Evolutionary conservation across 2,888 invertebrate genomes (phyloP), one percentile per base, ranked within the genome.

Genomic region (Synergus laeviventris): DNA sequence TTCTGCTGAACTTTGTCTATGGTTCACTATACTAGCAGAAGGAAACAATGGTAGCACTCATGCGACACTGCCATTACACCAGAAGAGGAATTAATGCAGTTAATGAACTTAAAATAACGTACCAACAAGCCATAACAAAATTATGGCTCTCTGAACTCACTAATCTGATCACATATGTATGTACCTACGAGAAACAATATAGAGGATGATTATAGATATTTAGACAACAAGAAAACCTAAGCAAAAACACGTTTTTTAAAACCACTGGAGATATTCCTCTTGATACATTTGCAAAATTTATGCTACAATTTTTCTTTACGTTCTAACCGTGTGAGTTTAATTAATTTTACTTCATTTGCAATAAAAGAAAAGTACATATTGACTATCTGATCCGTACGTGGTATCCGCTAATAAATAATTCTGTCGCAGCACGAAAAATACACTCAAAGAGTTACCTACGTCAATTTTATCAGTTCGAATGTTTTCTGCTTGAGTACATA

Each of bases 1-100:
- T 81, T 82, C 80, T 81, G 84, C 83, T 87, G 84, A 87, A 88
- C 86, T 85, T 85, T 84, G 77, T 62, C 76, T 74, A 49, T 49
- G 45, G 45, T 49, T 16, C 49, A 42, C 38, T 60, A 24, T 42
- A 45, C 45, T 79, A 64, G 74, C 80, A 80, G 80, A 75, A 81
- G 84, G 80, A 85, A 83, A 84, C 82, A 82, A 64, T 36, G 59
- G 24, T 45, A 74, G 18, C 61, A 42, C 45, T 31, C 42, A 61
- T 62, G 38, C 31, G 18, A 38, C 36, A 39, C 45, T 39, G 24
- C 42, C 1, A 16, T 18, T 39, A 24, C 11, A 16, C 14, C n/a
- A 21, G 9, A 39, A 74, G 2, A 39, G 24, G 16, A 18, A 70
- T 70, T 70, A 42, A 36, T 45, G 12, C 24, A 70, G 24, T 18